Evolutionary conservation across 2,888 invertebrate species (phyloP), one percentile per base, ranked within the genome.

Genomic region (Portevinia maculata): DNA sequence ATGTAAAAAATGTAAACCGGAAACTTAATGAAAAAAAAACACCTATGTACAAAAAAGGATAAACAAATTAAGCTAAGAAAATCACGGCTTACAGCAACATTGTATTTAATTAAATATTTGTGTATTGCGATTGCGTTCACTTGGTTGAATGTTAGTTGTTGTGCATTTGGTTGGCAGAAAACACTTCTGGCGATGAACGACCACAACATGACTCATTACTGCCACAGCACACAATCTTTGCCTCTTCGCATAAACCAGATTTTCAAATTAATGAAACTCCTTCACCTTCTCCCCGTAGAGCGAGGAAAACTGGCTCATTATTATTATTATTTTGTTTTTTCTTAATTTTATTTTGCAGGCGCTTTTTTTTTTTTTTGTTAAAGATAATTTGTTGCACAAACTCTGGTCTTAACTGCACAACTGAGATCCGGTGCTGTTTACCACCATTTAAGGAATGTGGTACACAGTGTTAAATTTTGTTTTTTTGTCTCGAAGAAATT

Each of bases 361-460:
- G n/a, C n/a, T n/a, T 24, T 24, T 11, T 1, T 37, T 46, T 60
- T 79, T 83, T 83, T 76, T 78, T 67, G 57, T 46, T 67, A 71
- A 83, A 62, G 67, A 83, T 78, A 83, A 83, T 83, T 83, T 83
- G 83, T 78, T 83, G 78, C 83, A 83, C 78, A 78, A 73, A 83
- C 60, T 65, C 53, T 78, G 78, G 71, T 67, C 83, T 78, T 67
- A 71, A 52, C 67, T 73, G 78, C 78, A 78, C 78, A 78, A 73
- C 78, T 55, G 55, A 78, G 57, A 83, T 73, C 71, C 67, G 83
- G 65, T 83, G 73, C 78, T 78, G 71, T 78, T 83, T 78, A 62
- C 83, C 60, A 62, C 83, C 83, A 83, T 83, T 83, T 73, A 83
- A 76, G 83, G 83, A 83, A 83, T 83, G 83, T 83, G 83, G 83